Conservation (phyloP, 2,888 invertebrate genomes). For the Drosophila kuntzei region DNA sequence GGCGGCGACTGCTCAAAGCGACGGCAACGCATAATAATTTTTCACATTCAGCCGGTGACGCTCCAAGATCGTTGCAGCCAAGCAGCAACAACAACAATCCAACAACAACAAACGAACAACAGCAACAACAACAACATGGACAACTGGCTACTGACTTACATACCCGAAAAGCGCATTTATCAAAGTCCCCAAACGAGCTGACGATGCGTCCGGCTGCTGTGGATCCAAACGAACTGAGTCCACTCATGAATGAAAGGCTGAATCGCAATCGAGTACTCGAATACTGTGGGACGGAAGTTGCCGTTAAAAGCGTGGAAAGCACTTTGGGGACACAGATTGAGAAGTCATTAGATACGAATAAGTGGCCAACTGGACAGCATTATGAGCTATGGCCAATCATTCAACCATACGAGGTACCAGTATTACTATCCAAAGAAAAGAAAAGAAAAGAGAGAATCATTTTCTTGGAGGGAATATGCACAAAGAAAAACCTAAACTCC, state of each 20-base stretch:
- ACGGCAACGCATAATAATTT: slow-evolving; percentile 81
- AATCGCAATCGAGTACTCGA: background rate
- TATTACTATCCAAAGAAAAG: background rate
- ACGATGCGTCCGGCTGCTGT: slow-evolving; percentile 22
- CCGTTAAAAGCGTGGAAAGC: slow-evolving; percentile 48
- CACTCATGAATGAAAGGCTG: slow-evolving; percentile 67
- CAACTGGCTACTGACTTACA: slow-evolving; percentile 80
- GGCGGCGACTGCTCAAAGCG: slow-evolving; percentile 77
- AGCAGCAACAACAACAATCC: slow-evolving; percentile 3
- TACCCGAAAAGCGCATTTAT: slow-evolving; percentile 82
- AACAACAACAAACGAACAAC: slow-evolving; percentile 11
- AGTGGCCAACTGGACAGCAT: slow-evolving; percentile 57
- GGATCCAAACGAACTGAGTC: slow-evolving; percentile 24
- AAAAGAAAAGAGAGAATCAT: background rate
- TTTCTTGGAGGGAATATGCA: background rate
- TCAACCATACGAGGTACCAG: background rate
- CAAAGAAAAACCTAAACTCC: background rate
- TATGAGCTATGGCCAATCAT: slow-evolving; percentile 63
- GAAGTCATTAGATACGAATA: slow-evolving; percentile 78
- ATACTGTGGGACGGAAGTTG: slow-evolving; percentile 50
- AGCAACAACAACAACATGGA: slow-evolving; percentile 31
- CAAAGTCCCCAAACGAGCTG: slow-evolving; percentile 68
- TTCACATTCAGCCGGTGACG: slow-evolving; percentile 68
- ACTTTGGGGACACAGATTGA: slow-evolving; percentile 80
- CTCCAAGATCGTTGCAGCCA: slow-evolving; percentile 40